A percentile compares a stretch with the other conserved stretches of the same genome.
Evolutionary conservation across 1,140 invertebrate genomes (phyloP).

Genomic region (Apis laboriosa): DNA sequence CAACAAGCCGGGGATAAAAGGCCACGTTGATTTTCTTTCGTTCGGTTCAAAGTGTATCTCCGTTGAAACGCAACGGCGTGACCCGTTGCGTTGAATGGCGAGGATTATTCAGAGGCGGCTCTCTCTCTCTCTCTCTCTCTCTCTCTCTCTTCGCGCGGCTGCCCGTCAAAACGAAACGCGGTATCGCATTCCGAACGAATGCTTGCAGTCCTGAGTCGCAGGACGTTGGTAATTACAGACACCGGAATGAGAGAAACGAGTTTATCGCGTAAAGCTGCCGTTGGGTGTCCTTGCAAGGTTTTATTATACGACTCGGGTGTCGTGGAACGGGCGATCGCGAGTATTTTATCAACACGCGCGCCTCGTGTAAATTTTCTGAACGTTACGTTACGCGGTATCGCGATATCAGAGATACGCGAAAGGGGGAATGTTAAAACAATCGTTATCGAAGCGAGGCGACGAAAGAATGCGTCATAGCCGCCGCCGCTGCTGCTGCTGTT

Average conservation of each 20-base stretch:
- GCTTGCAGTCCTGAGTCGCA: slow-evolving; percentile 17
- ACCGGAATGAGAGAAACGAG: slow-evolving; percentile 45
- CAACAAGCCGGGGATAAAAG: too few relatives aligned
- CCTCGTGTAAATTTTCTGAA: background rate
- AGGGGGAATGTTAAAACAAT: too few relatives aligned
- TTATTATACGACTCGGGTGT: slow-evolving; percentile 18
- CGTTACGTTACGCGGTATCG: background rate
- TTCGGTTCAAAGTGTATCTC: background rate
- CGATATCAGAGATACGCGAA: background rate
- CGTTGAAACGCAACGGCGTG: too few relatives aligned
- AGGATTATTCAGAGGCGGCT: background rate
- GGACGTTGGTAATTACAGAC: slow-evolving; percentile 40
- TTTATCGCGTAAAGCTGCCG: slow-evolving; percentile 21
- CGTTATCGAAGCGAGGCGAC: too few relatives aligned
- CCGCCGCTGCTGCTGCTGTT: too few relatives aligned
- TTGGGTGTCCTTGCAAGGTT: slow-evolving; percentile 50
- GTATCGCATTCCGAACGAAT: slow-evolving; percentile 44
- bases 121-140: too few relatives aligned
- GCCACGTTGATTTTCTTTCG: background rate
- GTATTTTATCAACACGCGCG: background rate
- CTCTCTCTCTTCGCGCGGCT: slow-evolving; percentile 6
- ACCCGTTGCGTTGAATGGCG: background rate
- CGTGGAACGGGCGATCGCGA: background rate
- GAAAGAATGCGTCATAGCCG: too few relatives aligned
- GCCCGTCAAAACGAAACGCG: slow-evolving; percentile 13